A percentile compares a stretch with the other conserved stretches of the same genome.
phyloP scores from a whole-genome alignment of 2,888 invertebrate genomes.

The Camptogramma bilineatum region DNA sequence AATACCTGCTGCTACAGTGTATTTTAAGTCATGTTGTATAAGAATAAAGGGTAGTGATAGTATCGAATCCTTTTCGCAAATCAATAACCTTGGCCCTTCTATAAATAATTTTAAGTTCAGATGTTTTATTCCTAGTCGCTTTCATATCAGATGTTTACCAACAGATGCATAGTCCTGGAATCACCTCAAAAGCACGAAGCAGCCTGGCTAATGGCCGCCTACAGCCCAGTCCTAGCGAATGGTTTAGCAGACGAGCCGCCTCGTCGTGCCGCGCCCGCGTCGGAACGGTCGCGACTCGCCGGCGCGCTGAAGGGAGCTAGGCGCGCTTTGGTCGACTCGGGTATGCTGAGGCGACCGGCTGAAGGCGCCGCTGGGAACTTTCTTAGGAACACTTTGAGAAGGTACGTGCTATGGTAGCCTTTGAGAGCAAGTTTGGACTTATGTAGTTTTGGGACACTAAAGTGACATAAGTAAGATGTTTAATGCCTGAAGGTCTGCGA shows the following conservation, averaged over 20 bases:
- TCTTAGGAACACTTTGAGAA: constrained; percentile 93
- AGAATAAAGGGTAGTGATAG: too few species aligned
- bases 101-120: too few species aligned
- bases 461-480: too few species aligned
- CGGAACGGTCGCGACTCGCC: constrained; percentile 94
- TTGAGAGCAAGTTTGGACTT: too few species aligned
- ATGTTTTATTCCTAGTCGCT: too few species aligned
- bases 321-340: constrained; percentile 92
- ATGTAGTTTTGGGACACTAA: too few species aligned
- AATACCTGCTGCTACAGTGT: too few species aligned
- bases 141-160: background rate
- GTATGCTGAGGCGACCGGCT: constrained; percentile 92
- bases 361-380: constrained; percentile 93
- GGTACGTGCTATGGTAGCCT: constrained; percentile 62
- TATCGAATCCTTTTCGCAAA: too few species aligned
- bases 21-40: too few species aligned
- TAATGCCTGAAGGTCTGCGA: too few species aligned
- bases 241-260: constrained; percentile 90
- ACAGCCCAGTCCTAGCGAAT: constrained; percentile 93
- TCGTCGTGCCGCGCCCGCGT: constrained; percentile 89
- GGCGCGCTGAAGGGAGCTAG: constrained; percentile 94
- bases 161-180: constrained; percentile 96
- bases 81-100: too few species aligned
- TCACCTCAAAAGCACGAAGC: constrained; percentile 96
- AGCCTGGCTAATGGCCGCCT: constrained; percentile 95